Percentiles rank a stretch among this genome's conserved stretches.
Evolutionary conservation across 1,140 invertebrate species (phyloP).

Genomic region (Papilio polyxenes): DNA sequence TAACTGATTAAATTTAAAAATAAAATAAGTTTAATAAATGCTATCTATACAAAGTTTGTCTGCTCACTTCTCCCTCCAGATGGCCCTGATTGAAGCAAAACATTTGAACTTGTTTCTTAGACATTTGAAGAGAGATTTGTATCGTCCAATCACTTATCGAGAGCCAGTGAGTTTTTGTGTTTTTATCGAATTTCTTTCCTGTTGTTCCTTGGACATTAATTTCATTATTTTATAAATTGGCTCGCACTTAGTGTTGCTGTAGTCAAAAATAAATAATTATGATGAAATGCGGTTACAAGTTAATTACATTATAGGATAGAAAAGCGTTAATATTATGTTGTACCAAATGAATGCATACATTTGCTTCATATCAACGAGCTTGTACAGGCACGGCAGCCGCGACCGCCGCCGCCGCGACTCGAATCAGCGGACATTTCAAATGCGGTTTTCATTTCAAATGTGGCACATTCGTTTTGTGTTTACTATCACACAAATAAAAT

Average conservation of each 20-base stretch:
- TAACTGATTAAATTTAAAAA: background rate
- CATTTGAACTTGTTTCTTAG: slow-evolving; percentile 1
- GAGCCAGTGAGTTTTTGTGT: background rate
- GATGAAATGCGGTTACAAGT: no score
- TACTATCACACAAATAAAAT: background rate
- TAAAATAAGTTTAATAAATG: background rate
- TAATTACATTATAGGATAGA: no score
- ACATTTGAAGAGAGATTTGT: background rate
- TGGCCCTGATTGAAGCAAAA: background rate
- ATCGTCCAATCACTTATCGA: slow-evolving; percentile 1
- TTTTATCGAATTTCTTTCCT: background rate
- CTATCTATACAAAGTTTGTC: background rate
- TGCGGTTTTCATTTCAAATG: background rate
- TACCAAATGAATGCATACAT: no score
- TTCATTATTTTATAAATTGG: background rate
- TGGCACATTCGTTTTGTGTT: background rate
- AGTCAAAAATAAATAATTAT: no score
- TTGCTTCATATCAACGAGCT: no score
- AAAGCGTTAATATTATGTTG: no score
- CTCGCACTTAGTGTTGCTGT: background rate
- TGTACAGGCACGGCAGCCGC: background rate
- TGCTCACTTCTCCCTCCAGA: background rate
- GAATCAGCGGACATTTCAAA: slow-evolving; percentile 4
- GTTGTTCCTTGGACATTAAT: background rate
- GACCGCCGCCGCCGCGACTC: background rate